A percentile compares a stretch with the other conserved stretches of the same genome.
Evolutionary conservation across 2,797 vertebrate genomes (phyloP).

Genomic region (Tangara arthus): DNA sequence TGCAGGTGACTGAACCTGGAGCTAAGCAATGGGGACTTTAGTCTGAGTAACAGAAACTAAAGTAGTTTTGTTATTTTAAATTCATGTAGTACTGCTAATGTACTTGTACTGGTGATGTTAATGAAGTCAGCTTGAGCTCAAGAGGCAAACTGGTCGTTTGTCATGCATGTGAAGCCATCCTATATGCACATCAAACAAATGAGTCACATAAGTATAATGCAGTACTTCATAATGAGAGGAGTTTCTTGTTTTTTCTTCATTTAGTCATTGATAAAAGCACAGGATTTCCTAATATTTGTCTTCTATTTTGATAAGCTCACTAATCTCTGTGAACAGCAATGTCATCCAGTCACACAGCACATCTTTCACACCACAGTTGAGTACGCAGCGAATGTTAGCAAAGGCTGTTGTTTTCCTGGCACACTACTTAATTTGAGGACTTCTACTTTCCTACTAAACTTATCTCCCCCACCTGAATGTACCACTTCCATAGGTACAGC

Average conservation of each 20-base stretch:
- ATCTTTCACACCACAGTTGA: background rate
- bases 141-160: slow-evolving; percentile 18
- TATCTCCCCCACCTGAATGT: background rate
- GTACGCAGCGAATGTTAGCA: background rate
- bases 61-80: slow-evolving; percentile 30
- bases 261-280: slow-evolving; percentile 26
- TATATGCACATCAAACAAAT: slow-evolving; percentile 31
- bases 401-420: background rate
- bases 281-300: slow-evolving; percentile 37
- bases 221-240: slow-evolving; percentile 22
- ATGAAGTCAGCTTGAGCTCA: slow-evolving; percentile 34
- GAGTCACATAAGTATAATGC: background rate
- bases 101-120: slow-evolving; percentile 43
- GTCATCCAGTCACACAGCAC: background rate
- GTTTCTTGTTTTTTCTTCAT: slow-evolving; percentile 1
- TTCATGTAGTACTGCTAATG: slow-evolving; percentile 3
- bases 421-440: background rate
- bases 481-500: accelerated
- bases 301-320: slow-evolving; percentile 17
- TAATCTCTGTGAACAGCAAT: slow-evolving; percentile 13
- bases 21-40: background rate
- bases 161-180: slow-evolving; percentile 5
- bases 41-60: slow-evolving; percentile 15
- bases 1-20: background rate
- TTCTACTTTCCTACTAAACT: background rate